Percentiles rank a stretch among this genome's conserved stretches.
phyloP scores from a whole-genome alignment of 2,888 invertebrate species.

The Papilio elwesi region DNA sequence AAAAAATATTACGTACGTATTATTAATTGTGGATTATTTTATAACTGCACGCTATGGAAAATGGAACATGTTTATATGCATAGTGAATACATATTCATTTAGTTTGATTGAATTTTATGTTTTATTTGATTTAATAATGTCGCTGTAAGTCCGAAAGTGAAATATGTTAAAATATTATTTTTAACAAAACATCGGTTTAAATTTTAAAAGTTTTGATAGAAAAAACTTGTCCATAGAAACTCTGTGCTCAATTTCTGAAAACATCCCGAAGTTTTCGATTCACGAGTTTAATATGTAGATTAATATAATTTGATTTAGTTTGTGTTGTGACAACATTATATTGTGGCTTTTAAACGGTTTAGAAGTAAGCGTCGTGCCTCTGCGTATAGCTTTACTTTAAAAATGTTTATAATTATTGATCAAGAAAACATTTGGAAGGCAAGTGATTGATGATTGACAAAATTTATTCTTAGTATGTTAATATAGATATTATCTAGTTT shows the following conservation, averaged over 20 bases:
- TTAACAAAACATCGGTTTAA: too few relatives aligned
- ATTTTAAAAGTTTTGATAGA: too few relatives aligned
- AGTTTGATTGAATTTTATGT: neutral
- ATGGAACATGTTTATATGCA: neutral
- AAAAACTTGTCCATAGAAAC: too few relatives aligned
- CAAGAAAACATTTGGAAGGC: constrained; percentile 50
- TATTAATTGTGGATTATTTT: constrained; percentile 49
- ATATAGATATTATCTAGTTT: constrained; percentile 71
- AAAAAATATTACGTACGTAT: constrained; percentile 50
- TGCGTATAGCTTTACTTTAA: constrained; percentile 71
- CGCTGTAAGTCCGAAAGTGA: too few relatives aligned
- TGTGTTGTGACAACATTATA: constrained; percentile 41
- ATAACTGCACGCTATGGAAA: constrained; percentile 41
- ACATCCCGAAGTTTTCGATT: too few relatives aligned
- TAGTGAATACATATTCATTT: neutral
- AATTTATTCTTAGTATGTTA: constrained; percentile 45
- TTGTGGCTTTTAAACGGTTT: constrained; percentile 46
- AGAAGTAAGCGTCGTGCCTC: constrained; percentile 74
- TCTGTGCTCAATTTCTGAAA: too few relatives aligned
- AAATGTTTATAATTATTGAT: constrained; percentile 53
- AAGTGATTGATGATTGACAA: constrained; percentile 48
- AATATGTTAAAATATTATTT: too few relatives aligned
- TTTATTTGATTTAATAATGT: neutral
- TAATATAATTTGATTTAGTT: constrained; percentile 2
- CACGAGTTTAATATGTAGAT: too few relatives aligned